phyloP scores from a whole-genome alignment of 2,113 vertebrate species.

The Thryonomys swinderianus region DNA sequence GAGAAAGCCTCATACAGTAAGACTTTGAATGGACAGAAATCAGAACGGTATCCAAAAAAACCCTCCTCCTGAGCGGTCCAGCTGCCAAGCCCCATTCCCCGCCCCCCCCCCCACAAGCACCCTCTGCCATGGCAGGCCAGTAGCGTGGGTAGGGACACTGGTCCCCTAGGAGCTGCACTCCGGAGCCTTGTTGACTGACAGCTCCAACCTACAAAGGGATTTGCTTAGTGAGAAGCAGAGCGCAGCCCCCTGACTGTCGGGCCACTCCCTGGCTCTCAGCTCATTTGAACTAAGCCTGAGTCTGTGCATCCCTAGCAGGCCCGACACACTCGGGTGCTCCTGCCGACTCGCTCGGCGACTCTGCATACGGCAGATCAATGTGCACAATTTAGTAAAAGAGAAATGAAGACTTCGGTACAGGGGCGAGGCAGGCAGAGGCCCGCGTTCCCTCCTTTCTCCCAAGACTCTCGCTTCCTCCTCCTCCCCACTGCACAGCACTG shows the following conservation, averaged over 20 bases:
- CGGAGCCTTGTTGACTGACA: constrained; percentile 11
- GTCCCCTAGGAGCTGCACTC: neutral
- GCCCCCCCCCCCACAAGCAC: neutral
- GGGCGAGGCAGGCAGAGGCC: neutral
- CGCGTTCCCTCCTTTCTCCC: neutral
- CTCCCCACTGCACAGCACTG: neutral
- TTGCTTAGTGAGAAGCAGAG: neutral
- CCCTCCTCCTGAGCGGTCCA: neutral
- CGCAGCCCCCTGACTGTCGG: constrained; percentile 21
- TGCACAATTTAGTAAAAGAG: constrained; percentile 65
- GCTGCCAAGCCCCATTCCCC: neutral
- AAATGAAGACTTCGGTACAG: constrained; percentile 67
- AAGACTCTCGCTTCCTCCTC: neutral
- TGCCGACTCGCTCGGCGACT: constrained; percentile 69
- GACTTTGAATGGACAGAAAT: neutral
- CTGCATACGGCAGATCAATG: constrained; percentile 72
- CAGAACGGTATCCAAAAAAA: neutral
- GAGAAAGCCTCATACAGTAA: neutral
- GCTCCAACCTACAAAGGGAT: neutral
- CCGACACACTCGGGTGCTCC: constrained; percentile 68
- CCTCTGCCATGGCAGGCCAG: neutral
- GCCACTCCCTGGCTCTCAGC: constrained; percentile 30
- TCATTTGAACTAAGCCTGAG: constrained; percentile 68
- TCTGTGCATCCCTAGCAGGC: constrained; percentile 68
- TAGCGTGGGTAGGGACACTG: neutral